Percentiles rank a stretch among this genome's conserved stretches.
These are phyloP conservation scores for Loxodonta africana DNA, from an alignment of 2,113 vertebrate species.

Conservation along the genomic window DNA sequence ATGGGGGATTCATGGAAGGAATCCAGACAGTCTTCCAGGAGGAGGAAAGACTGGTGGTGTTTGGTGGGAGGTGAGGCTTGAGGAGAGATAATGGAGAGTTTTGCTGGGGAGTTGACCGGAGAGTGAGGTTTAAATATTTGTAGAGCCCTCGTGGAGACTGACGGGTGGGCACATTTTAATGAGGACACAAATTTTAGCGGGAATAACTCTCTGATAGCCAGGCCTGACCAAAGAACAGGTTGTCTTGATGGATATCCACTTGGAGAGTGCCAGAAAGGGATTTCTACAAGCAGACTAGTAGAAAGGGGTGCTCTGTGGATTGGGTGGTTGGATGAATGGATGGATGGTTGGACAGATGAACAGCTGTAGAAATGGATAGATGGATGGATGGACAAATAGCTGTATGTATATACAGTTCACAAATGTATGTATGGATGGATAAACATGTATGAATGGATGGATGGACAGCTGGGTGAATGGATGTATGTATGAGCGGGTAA, in stretches of 20 bases:
- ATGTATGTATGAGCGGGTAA: background rate
- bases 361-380: too few species aligned
- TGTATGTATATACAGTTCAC: background rate
- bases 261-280: background rate
- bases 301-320: background rate
- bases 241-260: background rate
- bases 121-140: background rate
- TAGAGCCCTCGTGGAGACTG: background rate
- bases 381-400: too few species aligned
- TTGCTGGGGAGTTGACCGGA: background rate
- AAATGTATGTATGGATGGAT: background rate
- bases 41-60: background rate
- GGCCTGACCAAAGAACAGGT: background rate
- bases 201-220: background rate
- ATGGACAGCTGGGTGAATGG: background rate
- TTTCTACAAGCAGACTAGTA: background rate
- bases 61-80: background rate
- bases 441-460: background rate
- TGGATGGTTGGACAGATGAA: background rate
- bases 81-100: background rate
- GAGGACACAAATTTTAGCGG: background rate
- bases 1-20: background rate
- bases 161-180: background rate
- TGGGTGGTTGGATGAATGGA: background rate
- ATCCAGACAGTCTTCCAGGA: background rate